These are phyloP conservation scores for Alosa sapidissima DNA, from an alignment of 2,797 vertebrate genomes.

Conservation along the genomic window DNA sequence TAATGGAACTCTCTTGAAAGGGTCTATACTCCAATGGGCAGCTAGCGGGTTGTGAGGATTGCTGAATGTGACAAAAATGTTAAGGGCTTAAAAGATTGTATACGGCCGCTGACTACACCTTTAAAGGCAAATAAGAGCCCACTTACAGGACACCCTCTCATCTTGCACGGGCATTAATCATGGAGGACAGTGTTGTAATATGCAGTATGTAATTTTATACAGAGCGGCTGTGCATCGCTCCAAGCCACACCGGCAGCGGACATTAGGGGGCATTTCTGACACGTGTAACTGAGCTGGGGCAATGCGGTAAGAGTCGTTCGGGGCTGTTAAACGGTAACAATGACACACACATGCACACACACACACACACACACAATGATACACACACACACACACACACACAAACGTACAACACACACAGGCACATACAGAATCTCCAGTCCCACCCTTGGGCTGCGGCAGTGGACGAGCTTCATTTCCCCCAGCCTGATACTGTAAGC, in stretches of 20 bases:
- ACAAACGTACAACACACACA: neutral
- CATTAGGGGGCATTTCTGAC: neutral
- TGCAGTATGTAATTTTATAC: neutral
- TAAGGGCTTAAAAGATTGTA: too few relatives aligned
- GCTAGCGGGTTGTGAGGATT: too few relatives aligned
- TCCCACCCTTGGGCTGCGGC: neutral
- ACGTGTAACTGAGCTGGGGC: neutral
- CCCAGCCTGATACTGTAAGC: neutral
- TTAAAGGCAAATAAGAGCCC: neutral
- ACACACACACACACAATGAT: neutral
- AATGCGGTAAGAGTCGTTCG: neutral
- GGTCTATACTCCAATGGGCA: too few relatives aligned
- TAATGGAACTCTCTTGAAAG: too few relatives aligned
- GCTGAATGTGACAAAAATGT: too few relatives aligned
- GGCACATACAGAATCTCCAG: neutral
- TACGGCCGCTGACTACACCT: too few relatives aligned
- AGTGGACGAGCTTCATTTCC: conserved; percentile 1
- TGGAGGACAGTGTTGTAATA: neutral
- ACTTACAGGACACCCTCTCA: neutral
- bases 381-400: neutral
- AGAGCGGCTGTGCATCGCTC: neutral
- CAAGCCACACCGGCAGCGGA: neutral
- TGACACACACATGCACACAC: neutral
- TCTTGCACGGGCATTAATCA: neutral
- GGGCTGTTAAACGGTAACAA: neutral